These are phyloP conservation scores for Spisula solida DNA, from an alignment of 2,888 invertebrate genomes.

Conservation along the genomic window DNA sequence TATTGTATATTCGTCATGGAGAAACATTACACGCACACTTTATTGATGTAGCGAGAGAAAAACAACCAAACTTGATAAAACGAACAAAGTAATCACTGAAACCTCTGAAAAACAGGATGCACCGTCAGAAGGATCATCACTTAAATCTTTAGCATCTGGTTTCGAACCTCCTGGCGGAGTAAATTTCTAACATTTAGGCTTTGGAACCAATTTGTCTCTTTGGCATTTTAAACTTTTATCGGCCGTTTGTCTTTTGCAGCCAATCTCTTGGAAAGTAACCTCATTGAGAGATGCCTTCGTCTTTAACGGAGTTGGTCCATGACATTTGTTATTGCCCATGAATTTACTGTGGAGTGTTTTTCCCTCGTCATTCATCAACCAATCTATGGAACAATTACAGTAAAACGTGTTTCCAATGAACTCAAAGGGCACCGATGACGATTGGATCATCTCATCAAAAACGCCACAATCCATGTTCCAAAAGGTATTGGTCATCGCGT, in stretches of 20 bases:
- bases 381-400: constrained; percentile 28
- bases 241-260: background rate
- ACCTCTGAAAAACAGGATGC: background rate
- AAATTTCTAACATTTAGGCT: constrained; percentile 4
- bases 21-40: no score
- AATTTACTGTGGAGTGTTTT: background rate
- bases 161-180: background rate
- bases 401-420: constrained; percentile 11
- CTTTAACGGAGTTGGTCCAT: background rate
- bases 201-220: background rate
- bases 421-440: background rate
- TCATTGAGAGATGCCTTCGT: background rate
- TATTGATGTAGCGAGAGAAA: no score
- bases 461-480: constrained; percentile 32
- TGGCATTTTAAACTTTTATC: background rate
- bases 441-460: background rate
- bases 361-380: background rate
- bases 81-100: background rate
- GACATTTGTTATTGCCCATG: constrained; percentile 15
- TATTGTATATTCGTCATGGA: no score
- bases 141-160: background rate
- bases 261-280: background rate
- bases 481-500: constrained; percentile 21
- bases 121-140: background rate
- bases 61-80: background rate